phyloP scores from a whole-genome alignment of 2,888 invertebrate genomes.

The Philonicus albiceps region DNA sequence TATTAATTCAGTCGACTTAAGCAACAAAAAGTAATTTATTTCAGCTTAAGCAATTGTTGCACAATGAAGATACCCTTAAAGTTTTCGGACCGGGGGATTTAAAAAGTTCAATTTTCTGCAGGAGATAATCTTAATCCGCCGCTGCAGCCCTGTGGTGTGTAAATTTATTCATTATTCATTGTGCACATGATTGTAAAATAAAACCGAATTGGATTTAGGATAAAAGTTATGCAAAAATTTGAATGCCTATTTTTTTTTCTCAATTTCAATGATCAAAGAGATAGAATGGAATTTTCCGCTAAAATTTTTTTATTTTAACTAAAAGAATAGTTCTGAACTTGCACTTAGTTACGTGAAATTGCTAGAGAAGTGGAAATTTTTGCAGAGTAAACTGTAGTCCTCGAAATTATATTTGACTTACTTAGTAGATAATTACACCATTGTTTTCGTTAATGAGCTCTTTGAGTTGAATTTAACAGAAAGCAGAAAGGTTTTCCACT shows the following conservation, averaged over 20 bases:
- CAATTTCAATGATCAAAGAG: background rate
- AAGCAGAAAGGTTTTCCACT: background rate
- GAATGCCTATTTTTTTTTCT: background rate
- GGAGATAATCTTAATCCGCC: background rate
- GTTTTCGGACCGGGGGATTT: background rate
- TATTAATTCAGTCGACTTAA: background rate
- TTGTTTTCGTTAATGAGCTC: background rate
- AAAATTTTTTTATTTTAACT: background rate
- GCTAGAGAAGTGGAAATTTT: background rate
- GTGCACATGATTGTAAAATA: background rate
- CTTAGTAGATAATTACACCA: background rate
- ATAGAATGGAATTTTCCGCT: background rate
- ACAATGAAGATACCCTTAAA: background rate
- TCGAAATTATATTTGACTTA: background rate
- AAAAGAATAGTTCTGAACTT: background rate
- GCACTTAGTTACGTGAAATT: background rate
- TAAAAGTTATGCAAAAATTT: background rate
- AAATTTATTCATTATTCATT: background rate
- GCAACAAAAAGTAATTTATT: background rate
- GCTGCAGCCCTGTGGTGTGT: background rate
- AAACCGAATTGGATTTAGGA: background rate
- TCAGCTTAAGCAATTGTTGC: background rate
- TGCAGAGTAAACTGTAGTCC: background rate
- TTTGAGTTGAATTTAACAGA: background rate
- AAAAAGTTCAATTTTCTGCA: background rate